These are phyloP conservation scores for Tromatobia lineatoria DNA, from an alignment of 2,888 invertebrate genomes.

Conservation along the genomic window DNA sequence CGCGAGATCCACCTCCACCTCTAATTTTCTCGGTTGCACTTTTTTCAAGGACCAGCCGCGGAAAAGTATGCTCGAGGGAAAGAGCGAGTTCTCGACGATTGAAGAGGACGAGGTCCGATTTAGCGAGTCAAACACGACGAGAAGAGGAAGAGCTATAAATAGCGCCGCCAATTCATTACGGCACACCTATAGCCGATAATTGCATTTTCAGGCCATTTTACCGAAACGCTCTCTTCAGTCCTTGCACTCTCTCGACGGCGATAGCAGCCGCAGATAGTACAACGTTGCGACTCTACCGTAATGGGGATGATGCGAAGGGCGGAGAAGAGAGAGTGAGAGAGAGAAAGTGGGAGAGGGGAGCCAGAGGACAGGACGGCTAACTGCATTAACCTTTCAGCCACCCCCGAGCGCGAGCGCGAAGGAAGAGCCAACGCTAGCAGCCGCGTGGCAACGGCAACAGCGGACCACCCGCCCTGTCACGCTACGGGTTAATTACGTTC, in stretches of 20 bases:
- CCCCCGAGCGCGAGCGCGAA: constrained; percentile 66
- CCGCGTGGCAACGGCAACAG: constrained; percentile 66
- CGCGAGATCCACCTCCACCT: not conserved
- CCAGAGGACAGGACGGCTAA: constrained; percentile 77
- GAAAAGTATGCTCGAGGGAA: constrained; percentile 29
- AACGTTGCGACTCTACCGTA: constrained; percentile 76
- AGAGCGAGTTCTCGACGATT: not conserved
- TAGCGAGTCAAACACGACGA: constrained; percentile 43
- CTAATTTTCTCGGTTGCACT: constrained; percentile 33
- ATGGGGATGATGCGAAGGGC: constrained; percentile 73
- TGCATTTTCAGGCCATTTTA: constrained; percentile 84
- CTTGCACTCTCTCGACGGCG: constrained; percentile 74
- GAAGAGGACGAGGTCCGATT: constrained; percentile 33
- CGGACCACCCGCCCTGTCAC: constrained; percentile 75
- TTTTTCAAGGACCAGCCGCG: constrained; percentile 22
- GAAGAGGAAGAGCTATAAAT: constrained; percentile 73
- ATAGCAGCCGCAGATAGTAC: constrained; percentile 76
- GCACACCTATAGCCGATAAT: constrained; percentile 84
- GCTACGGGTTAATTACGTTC: constrained; percentile 82
- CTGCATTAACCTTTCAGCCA: constrained; percentile 84
- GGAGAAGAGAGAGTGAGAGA: constrained; percentile 47
- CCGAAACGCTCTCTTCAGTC: constrained; percentile 78
- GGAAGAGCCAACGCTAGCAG: constrained; percentile 48
- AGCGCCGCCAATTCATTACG: constrained; percentile 83
- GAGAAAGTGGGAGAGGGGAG: constrained; percentile 55